Evolutionary conservation across 2,797 vertebrate genomes (phyloP).

Genomic region (Hyperoplus lanceolatus): DNA sequence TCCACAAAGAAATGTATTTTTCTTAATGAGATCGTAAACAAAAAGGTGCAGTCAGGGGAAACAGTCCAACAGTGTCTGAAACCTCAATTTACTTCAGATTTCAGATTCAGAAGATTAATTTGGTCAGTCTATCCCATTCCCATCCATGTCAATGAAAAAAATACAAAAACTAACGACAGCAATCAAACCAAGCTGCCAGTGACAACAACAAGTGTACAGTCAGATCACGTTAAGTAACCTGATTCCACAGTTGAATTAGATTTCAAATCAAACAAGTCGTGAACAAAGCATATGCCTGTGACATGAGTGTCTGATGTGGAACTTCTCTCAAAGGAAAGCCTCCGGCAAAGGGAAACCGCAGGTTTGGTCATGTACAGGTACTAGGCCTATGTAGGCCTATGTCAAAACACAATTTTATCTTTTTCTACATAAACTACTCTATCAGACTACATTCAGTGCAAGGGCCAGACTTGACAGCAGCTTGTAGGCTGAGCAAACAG

Average conservation of each 20-base stretch:
- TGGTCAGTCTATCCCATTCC: no score
- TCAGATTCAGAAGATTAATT: background rate
- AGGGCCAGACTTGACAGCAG: constrained; percentile 23
- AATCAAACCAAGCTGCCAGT: no score
- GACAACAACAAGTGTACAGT: no score
- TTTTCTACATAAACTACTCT: background rate
- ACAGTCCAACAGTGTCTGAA: background rate
- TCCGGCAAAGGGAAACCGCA: constrained; percentile 3
- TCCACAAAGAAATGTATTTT: constrained; percentile 1
- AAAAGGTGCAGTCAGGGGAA: constrained; percentile 2
- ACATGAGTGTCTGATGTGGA: background rate
- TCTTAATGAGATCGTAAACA: background rate
- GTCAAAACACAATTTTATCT: constrained; percentile 13
- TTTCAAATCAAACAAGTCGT: background rate
- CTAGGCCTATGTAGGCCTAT: no score
- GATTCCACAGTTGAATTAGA: background rate
- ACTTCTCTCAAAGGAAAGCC: constrained; percentile 4
- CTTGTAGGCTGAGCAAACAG: constrained; percentile 3
- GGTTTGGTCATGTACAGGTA: constrained; percentile 1
- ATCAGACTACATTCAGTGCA: constrained; percentile 14
- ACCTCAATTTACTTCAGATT: background rate
- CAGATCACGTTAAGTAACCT: no score
- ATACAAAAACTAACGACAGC: no score
- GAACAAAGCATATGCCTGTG: background rate
- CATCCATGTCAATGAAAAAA: no score